Conservation (phyloP, 2,797 vertebrate species). For the Momotus momota region DNA sequence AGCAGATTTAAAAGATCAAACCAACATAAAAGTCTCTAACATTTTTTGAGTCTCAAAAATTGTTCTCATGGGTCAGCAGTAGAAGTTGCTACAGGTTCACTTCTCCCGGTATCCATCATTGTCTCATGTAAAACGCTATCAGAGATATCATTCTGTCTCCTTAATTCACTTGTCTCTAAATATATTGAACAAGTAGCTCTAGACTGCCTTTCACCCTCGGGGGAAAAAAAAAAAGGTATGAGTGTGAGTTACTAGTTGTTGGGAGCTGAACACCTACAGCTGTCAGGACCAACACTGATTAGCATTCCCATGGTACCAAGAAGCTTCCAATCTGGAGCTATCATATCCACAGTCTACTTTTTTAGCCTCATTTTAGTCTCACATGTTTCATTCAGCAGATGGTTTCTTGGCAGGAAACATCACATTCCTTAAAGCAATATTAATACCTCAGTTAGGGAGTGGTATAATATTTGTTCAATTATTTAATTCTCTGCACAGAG, state of each 20-base stretch:
- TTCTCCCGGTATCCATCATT: background rate
- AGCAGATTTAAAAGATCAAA: background rate
- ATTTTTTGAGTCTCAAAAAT: background rate
- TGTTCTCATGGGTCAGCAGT: background rate
- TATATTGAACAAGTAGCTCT: background rate
- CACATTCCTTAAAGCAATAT: background rate
- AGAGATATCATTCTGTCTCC: background rate
- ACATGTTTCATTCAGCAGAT: conserved; percentile 48
- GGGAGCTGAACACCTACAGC: conserved; percentile 26
- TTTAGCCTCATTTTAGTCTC: conserved; percentile 28
- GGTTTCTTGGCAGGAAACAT: conserved; percentile 35
- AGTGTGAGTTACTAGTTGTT: background rate
- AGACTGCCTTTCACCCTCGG: background rate
- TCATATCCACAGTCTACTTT: background rate
- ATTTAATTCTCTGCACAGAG: background rate
- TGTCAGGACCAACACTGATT: conserved; percentile 56
- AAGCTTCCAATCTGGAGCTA: conserved; percentile 32
- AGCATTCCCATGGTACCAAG: conserved; percentile 24
- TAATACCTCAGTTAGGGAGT: conserved; percentile 19
- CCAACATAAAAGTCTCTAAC: background rate
- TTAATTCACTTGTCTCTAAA: background rate
- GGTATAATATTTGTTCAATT: conserved; percentile 24
- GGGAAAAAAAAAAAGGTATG: background rate
- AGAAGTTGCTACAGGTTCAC: background rate
- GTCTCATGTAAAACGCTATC: background rate